Evolutionary conservation across 2,113 vertebrate genomes (phyloP).

Genomic region (Pteronura brasiliensis): DNA sequence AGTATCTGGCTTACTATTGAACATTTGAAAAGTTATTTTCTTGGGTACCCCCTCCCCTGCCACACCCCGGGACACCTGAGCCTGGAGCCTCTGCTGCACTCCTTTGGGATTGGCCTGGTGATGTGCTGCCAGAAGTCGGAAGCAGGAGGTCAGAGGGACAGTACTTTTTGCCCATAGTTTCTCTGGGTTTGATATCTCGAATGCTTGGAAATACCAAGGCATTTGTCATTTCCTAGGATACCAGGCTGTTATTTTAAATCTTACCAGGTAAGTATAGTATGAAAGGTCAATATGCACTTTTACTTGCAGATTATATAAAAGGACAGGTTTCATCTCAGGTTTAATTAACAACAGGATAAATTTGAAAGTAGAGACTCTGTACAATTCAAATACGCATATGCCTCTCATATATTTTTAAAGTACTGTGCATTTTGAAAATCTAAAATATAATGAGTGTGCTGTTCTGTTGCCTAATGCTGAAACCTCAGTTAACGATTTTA

Average conservation of each 20-base stretch:
- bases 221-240: neutral
- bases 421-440: conserved; percentile 41
- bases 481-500: conserved; percentile 57
- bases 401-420: conserved; percentile 37
- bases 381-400: neutral
- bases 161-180: neutral
- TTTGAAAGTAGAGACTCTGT: neutral
- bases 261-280: neutral
- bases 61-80: neutral
- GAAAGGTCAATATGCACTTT: neutral
- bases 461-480: conserved; percentile 20
- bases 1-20: neutral
- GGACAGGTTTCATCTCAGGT: neutral
- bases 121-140: neutral
- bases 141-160: neutral
- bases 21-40: neutral
- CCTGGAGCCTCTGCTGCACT: neutral
- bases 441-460: neutral
- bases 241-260: neutral
- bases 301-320: neutral
- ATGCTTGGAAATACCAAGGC: neutral
- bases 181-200: neutral
- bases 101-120: neutral
- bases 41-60: neutral
- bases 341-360: conserved; percentile 31